A percentile compares a stretch with the other conserved stretches of the same genome.
These are phyloP conservation scores for Montipora capricornis DNA, from an alignment of 64 coral and sea anemone species.

Conservation along the genomic window DNA sequence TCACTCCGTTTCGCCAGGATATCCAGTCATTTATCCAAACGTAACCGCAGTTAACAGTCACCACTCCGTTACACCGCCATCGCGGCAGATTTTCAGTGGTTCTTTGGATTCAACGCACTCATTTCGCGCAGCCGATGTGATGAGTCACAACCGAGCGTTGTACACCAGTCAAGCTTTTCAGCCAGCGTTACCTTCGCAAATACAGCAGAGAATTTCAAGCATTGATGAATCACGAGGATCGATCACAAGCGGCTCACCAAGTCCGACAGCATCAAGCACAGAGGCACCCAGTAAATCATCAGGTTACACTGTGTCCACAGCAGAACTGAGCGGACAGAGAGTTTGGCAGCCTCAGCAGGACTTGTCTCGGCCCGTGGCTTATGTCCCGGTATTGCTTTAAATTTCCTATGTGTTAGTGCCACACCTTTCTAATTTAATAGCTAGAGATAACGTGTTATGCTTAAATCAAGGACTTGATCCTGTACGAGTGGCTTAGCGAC, in stretches of 20 bases:
- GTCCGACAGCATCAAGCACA: conserved; percentile 85
- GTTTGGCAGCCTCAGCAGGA: conserved; percentile 96
- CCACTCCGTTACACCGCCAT: conserved; percentile 77
- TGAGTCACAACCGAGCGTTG: conserved; percentile 78
- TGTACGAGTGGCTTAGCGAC: neutral
- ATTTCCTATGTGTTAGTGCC: conserved; percentile 65
- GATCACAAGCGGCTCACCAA: conserved; percentile 71
- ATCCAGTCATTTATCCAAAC: conserved; percentile 96
- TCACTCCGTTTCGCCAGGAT: conserved; percentile 91
- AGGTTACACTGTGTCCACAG: conserved; percentile 73
- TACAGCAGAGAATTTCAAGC: conserved; percentile 87
- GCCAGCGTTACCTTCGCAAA: conserved; percentile 76
- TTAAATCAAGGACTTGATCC: conserved; percentile 37
- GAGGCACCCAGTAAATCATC: conserved; percentile 62
- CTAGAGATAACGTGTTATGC: conserved; percentile 70
- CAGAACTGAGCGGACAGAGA: conserved; percentile 83
- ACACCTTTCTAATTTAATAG: conserved; percentile 78
- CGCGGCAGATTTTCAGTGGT: conserved; percentile 92
- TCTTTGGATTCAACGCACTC: conserved; percentile 77
- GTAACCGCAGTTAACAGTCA: conserved; percentile 79
- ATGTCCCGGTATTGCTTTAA: conserved; percentile 99
- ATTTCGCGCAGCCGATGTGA: conserved; percentile 91
- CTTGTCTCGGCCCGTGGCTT: conserved; percentile 88
- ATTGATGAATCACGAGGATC: conserved; percentile 80
- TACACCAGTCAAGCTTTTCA: conserved; percentile 90